Conservation (phyloP, 1,140 invertebrate species). For the Idris sp. region DNA sequence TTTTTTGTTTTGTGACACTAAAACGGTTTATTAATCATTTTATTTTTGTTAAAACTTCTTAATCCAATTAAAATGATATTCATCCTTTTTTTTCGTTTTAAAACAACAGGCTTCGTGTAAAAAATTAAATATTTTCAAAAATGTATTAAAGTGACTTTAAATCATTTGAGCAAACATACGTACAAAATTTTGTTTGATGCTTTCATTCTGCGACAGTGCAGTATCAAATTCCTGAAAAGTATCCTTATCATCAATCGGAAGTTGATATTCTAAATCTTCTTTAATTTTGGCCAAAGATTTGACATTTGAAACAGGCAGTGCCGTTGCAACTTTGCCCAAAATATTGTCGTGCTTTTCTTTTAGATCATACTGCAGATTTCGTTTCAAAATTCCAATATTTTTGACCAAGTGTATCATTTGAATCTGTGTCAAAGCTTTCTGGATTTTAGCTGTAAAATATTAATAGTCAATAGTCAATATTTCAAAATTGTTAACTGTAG, state of each 20-base stretch:
- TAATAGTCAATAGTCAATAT: not conserved
- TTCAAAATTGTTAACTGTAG: too few relatives aligned
- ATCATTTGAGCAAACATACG: too few relatives aligned
- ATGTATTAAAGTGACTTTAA: too few relatives aligned
- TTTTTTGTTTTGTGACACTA: too few relatives aligned
- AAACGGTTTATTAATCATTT: too few relatives aligned
- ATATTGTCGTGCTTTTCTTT: not conserved
- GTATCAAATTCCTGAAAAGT: constrained; percentile 1
- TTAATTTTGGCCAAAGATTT: constrained; percentile 6
- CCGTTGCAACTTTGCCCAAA: not conserved
- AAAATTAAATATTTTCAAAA: too few relatives aligned
- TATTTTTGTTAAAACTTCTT: too few relatives aligned
- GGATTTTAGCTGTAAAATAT: not conserved
- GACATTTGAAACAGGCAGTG: not conserved
- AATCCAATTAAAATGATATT: too few relatives aligned
- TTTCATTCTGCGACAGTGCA: not conserved
- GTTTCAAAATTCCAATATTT: not conserved
- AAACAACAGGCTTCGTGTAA: too few relatives aligned
- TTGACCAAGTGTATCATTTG: not conserved
- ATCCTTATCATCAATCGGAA: constrained; percentile 2
- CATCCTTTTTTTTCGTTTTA: too few relatives aligned
- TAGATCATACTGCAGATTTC: not conserved
- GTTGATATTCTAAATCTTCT: not conserved
- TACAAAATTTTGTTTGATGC: constrained; percentile 1
- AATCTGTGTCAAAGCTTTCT: not conserved